These are phyloP conservation scores for Myotis daubentonii DNA, from an alignment of 2,797 vertebrate species.

Conservation along the genomic window DNA sequence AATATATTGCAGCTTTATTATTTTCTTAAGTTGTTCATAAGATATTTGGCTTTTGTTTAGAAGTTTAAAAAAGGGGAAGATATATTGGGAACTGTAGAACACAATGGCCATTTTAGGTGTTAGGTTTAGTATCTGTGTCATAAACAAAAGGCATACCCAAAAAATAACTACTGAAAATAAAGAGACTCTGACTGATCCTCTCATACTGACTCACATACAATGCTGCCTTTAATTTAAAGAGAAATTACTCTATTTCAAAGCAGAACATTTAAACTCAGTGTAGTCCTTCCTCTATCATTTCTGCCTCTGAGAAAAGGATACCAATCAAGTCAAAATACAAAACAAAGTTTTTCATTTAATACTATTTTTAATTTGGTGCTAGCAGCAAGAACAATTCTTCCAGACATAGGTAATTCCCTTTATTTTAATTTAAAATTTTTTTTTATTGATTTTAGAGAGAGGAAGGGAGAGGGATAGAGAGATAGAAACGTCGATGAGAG, in stretches of 20 bases:
- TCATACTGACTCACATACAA: not conserved
- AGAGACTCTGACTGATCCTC: not conserved
- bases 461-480: too few species aligned
- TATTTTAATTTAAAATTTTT: too few species aligned
- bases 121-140: not conserved
- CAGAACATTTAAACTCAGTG: not conserved
- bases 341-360: not conserved
- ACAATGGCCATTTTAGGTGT: not conserved
- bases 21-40: not conserved
- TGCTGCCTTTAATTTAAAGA: slow-evolving; percentile 1
- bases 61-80: not conserved
- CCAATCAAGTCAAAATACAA: not conserved
- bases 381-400: not conserved
- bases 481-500: too few species aligned
- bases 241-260: slow-evolving; percentile 30
- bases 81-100: not conserved
- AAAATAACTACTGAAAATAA: slow-evolving; percentile 7
- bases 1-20: not conserved
- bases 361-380: not conserved
- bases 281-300: slow-evolving; percentile 11
- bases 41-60: not conserved
- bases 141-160: not conserved
- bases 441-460: too few species aligned
- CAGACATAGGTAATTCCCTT: not conserved
- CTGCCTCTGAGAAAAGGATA: slow-evolving; percentile 18